Evolutionary conservation across 2,888 invertebrate genomes (phyloP), one percentile per base, ranked within the genome.

Genomic region (Eilema depressum): DNA sequence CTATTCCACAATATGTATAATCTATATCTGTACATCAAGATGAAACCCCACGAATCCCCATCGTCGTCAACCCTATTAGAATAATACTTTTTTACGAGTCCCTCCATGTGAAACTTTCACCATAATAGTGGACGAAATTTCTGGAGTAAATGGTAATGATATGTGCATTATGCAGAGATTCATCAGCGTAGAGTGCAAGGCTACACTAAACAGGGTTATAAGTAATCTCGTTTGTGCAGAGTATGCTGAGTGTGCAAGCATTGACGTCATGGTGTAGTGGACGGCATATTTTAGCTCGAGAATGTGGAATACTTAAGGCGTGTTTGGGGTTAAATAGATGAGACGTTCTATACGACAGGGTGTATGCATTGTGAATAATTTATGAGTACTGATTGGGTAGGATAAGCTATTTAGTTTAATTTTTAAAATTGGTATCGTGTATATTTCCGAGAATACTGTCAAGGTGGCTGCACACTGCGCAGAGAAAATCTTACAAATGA

Each of bases 111-210:
- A 47, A 74, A 71, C 53, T 65, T 69, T 28, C 41, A 62, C 62
- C 53, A 57, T 67, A n/a, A 70, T 73, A 79, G 41, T 74, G 71
- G 73, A 56, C 71, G 70, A 33, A 66, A 68, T 62, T 66, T 68
- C 71, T 68, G 62, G 70, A 57, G 60, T 69, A 62, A 79, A 47
- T 59, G 66, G 66, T 71, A 72, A 61, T 77, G 71, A 62, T 71
- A 66, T 68, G 70, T 80, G 74, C 73, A 82, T 77, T 82, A 80
- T 80, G 80, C 75, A 80, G 53, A 75, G 75, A 74, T 82, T 80
- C 82, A 80, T 80, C 80, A 77, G 30, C 23, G 64, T 41, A 20
- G 26, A 77, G 80, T 79, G 77, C 65, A 68, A 71, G 66, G 41
- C 57, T 33, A 28, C 63, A 61, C 30, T n/a, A 28, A 57, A 61